phyloP scores from a whole-genome alignment of 2,888 invertebrate genomes.

The Cremastinae sp. region DNA sequence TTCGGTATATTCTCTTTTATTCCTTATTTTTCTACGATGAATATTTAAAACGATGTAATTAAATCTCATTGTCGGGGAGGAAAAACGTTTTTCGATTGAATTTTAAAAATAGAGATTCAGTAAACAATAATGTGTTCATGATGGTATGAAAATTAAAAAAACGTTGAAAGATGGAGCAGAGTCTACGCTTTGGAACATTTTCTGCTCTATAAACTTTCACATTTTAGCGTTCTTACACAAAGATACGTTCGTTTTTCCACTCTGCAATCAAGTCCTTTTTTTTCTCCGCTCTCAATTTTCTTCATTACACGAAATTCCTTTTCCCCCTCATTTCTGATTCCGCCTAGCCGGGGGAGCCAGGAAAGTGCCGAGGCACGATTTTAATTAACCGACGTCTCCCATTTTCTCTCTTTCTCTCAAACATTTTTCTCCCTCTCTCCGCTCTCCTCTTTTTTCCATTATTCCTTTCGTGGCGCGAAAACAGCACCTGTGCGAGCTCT shows the following conservation, averaged over 20 bases:
- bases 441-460: background rate
- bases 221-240: background rate
- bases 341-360: conserved; percentile 39
- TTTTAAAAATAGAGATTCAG: too few species aligned
- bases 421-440: conserved; percentile 20
- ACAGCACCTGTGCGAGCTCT: conserved; percentile 56
- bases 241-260: background rate
- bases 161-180: too few species aligned
- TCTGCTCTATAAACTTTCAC: background rate
- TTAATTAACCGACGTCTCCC: conserved; percentile 71
- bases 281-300: conserved; percentile 13
- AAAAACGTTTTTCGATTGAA: too few species aligned
- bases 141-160: too few species aligned
- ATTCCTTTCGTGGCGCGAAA: conserved; percentile 47
- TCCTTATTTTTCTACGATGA: too few species aligned
- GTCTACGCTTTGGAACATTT: too few species aligned
- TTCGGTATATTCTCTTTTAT: too few species aligned
- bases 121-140: too few species aligned
- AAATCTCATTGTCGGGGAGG: too few species aligned
- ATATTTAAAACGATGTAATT: too few species aligned
- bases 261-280: background rate
- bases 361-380: conserved; percentile 66
- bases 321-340: conserved; percentile 20
- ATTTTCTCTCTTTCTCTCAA: conserved; percentile 60
- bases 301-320: conserved; percentile 10